Evolutionary conservation across 2,113 vertebrate species (phyloP).

Genomic region (Erpornis zantholeuca): DNA sequence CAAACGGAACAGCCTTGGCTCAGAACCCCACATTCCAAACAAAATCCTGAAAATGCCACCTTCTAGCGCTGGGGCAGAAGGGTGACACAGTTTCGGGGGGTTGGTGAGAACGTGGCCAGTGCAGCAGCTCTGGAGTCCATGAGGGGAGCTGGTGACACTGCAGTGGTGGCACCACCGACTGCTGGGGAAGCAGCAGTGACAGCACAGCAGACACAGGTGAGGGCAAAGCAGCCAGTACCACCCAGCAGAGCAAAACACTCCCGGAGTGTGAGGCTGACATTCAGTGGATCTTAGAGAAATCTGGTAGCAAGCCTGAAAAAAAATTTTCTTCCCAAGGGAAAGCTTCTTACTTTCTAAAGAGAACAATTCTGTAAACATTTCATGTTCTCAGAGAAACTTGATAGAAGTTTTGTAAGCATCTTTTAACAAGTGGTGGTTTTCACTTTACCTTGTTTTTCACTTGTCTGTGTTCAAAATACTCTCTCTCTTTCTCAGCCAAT

Average conservation of each 20-base stretch:
- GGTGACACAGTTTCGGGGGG: neutral
- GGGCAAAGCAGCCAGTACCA: neutral
- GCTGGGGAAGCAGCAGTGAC: neutral
- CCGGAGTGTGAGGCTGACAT: neutral
- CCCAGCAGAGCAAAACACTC: neutral
- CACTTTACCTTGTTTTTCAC: no score
- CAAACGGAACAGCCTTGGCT: neutral
- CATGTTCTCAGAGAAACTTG: no score
- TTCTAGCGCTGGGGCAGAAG: neutral
- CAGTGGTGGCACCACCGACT: neutral
- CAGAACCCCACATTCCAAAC: fast-evolving
- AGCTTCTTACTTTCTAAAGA: no score
- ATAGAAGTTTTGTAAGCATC: no score
- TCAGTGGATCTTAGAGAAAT: no score
- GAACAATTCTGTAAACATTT: no score
- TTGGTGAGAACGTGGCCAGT: fast-evolving
- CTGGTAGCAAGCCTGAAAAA: no score
- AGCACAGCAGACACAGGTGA: neutral
- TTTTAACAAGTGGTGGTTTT: no score
- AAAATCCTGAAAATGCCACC: fast-evolving
- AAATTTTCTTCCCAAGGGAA: no score
- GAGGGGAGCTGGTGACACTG: neutral
- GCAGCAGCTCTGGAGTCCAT: neutral
- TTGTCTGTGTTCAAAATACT: no score
- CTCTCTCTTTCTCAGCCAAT: no score